Evolutionary conservation across 2,888 invertebrate genomes (phyloP), one percentile per base, ranked within the genome.

Genomic region (Abscondita cerata): DNA sequence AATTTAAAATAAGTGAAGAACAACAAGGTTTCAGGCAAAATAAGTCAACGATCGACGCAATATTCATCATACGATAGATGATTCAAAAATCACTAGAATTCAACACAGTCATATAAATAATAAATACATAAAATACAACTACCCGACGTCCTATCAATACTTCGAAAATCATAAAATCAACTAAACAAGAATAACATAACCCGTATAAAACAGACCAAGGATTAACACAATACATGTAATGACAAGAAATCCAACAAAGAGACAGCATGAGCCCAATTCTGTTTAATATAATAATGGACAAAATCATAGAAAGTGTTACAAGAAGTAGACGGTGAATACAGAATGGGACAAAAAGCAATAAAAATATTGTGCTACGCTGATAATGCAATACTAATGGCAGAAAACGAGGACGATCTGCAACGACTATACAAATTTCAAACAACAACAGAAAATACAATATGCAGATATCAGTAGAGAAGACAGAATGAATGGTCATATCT

Each of bases 1-100:
- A 13, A 25, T 12, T 50, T 5, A 4, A 20, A 6, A 20, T 12
- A 4, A 3, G 9, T 25, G 50, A 50, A n/a, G 16, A 50, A 50
- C 34, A 34, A 15, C 34, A 50, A 12, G 31, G 1, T 25, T 50
- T 50, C n/a, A 11, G 13, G 16, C 6, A 25, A 2, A 33, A 33
- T 16, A 31, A 34, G 12, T 50, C 50, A 33, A 50, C 50, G 11
- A 50, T 34, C 13, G 34, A 50, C 33, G 33, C 34, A 20, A 33
- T 50, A 15, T 50, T n/a, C n/a, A n/a, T n/a, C n/a, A n/a, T n/a
- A n/a, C n/a, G n/a, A n/a, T n/a, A n/a, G n/a, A n/a, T n/a, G n/a
- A n/a, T n/a, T n/a, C n/a, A n/a, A n/a, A n/a, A n/a, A n/a, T n/a
- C n/a, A n/a, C n/a, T n/a, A n/a, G n/a, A n/a, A n/a, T n/a, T n/a